Evolutionary conservation across 1,140 invertebrate genomes (phyloP).

Genomic region (Gonioctena quinquepunctata): DNA sequence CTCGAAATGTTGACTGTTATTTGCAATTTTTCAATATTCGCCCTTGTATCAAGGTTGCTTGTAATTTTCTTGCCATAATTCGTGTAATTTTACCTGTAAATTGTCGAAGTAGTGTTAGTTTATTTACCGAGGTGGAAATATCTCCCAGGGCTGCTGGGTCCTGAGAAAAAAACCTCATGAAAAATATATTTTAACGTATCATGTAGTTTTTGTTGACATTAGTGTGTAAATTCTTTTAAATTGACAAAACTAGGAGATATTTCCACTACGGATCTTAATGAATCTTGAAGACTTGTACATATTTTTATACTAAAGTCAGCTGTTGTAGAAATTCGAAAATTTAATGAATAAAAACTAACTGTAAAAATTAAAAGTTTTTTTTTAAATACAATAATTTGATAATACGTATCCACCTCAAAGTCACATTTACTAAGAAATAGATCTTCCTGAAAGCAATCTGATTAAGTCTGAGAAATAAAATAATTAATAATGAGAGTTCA

Average conservation of each 20-base stretch:
- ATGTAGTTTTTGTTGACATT: no score
- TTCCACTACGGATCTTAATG: not conserved
- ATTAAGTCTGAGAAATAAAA: no score
- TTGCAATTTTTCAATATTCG: constrained; percentile 18
- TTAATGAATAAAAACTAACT: constrained; percentile 25
- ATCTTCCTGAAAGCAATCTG: no score
- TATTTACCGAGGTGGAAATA: not conserved
- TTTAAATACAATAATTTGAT: no score
- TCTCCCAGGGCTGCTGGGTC: not conserved
- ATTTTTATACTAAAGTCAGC: constrained; percentile 22
- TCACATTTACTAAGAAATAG: no score
- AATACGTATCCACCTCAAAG: no score
- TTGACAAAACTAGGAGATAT: not conserved
- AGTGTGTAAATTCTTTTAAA: not conserved
- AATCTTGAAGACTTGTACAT: constrained; percentile 16
- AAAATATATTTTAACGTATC: no score
- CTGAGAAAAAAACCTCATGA: no score
- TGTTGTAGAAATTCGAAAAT: constrained; percentile 5
- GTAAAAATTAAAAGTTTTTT: constrained; percentile 2
- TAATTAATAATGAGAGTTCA: no score
- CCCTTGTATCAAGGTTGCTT: constrained; percentile 52
- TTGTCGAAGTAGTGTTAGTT: constrained; percentile 13
- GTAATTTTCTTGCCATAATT: constrained; percentile 51
- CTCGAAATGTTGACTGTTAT: constrained; percentile 18
- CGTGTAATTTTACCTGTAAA: constrained; percentile 41